These are phyloP conservation scores for Elgaria multicarinata DNA, from an alignment of 2,113 vertebrate genomes.

Conservation along the genomic window DNA sequence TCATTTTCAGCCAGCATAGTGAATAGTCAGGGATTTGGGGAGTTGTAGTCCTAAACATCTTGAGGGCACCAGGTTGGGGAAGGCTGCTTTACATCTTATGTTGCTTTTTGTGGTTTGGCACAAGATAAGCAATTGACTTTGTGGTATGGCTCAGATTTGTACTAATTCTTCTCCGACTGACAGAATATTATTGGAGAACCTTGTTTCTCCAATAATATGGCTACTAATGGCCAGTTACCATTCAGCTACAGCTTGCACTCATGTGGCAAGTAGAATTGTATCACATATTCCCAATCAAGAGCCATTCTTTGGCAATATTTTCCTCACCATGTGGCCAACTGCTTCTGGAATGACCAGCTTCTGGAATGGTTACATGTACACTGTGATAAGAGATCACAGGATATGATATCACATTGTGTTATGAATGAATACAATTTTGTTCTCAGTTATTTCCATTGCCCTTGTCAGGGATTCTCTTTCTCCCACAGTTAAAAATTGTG, in stretches of 20 bases:
- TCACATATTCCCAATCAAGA: background rate
- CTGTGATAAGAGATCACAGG: background rate
- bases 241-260: background rate
- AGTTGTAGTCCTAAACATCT: no score
- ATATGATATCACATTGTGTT: background rate
- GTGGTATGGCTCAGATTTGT: background rate
- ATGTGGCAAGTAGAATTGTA: background rate
- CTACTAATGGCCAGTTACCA: background rate
- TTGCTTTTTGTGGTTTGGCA: slow-evolving; percentile 18
- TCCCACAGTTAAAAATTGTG: background rate
- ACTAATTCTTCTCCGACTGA: background rate
- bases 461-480: background rate
- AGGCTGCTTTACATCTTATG: background rate
- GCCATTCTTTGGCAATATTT: background rate
- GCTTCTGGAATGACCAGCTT: background rate
- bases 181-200: background rate
- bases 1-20: no score
- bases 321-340: no score
- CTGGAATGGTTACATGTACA: background rate
- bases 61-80: no score
- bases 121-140: slow-evolving; percentile 40
- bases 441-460: background rate
- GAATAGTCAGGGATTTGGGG: no score
- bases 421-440: slow-evolving; percentile 11
- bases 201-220: background rate